Evolutionary conservation across 2,113 vertebrate genomes (phyloP).

Genomic region (Peromyscus leucopus): DNA sequence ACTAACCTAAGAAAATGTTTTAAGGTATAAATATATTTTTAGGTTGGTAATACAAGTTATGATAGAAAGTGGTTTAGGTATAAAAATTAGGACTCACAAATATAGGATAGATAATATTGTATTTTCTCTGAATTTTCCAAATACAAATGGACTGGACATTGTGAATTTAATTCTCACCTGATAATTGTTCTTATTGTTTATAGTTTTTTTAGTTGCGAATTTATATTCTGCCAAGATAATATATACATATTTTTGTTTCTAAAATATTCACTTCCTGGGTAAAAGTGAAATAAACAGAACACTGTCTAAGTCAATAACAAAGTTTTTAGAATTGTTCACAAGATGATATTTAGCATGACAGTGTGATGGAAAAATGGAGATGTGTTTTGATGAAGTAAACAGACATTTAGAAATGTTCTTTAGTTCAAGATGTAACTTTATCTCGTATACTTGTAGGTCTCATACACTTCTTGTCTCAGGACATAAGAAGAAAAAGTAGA

Average conservation of each 20-base stretch:
- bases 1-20: not conserved
- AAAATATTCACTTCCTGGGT: conserved; percentile 58
- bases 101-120: no score
- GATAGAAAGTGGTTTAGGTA: not conserved
- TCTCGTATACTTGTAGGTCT: not conserved
- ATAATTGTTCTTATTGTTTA: not conserved
- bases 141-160: no score
- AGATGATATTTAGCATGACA: conserved; percentile 34
- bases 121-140: no score
- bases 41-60: not conserved
- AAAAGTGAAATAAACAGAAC: conserved; percentile 43
- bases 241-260: conserved; percentile 50
- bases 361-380: conserved; percentile 22
- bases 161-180: not conserved
- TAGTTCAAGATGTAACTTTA: conserved; percentile 7
- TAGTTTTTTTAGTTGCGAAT: conserved; percentile 37
- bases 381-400: conserved; percentile 50
- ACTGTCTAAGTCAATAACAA: not conserved
- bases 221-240: conserved; percentile 43
- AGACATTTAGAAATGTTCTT: conserved; percentile 50
- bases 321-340: conserved; percentile 24
- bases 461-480: not conserved
- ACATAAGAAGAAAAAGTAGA: not conserved
- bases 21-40: not conserved
- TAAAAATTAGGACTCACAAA: not conserved